phyloP scores from a whole-genome alignment of 2,888 invertebrate genomes.

The Hedychridium roseum region DNA sequence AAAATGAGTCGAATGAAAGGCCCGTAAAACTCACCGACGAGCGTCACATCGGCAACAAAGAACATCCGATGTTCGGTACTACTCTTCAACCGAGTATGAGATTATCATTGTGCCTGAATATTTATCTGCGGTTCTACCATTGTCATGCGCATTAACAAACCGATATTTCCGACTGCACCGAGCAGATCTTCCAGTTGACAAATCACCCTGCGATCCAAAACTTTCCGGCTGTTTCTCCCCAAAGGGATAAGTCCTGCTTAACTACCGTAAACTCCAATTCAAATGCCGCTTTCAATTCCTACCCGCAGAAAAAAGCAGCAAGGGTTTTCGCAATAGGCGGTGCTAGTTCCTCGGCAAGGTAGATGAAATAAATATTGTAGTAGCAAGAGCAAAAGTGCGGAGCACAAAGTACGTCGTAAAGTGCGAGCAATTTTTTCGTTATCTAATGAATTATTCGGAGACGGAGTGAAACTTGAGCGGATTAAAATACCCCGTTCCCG shows the following conservation, averaged over 20 bases:
- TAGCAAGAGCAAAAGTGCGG: too few relatives aligned
- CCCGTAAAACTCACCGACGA: slow-evolving; percentile 40
- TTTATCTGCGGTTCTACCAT: slow-evolving; percentile 47
- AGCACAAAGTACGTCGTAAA: too few relatives aligned
- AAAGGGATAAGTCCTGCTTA: slow-evolving; percentile 42
- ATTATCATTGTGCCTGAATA: slow-evolving; percentile 55
- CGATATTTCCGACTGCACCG: slow-evolving; percentile 23
- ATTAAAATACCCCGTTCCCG: too few relatives aligned
- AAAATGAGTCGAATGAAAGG: slow-evolving; percentile 12
- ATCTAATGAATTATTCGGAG: too few relatives aligned
- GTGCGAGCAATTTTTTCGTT: too few relatives aligned
- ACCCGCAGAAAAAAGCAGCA: too few relatives aligned
- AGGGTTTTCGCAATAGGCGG: too few relatives aligned
- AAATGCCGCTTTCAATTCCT: too few relatives aligned
- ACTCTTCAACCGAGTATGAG: slow-evolving; percentile 27
- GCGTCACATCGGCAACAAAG: slow-evolving; percentile 36
- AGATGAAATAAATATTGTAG: too few relatives aligned
- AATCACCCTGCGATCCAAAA: slow-evolving; percentile 41
- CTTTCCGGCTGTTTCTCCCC: slow-evolving; percentile 18
- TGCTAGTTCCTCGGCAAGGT: too few relatives aligned
- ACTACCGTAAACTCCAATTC: too few relatives aligned
- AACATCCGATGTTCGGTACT: not conserved
- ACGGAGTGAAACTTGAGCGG: too few relatives aligned
- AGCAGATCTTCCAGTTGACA: slow-evolving; percentile 35
- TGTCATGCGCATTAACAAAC: slow-evolving; percentile 15